A percentile compares a stretch with the other conserved stretches of the same genome.
These are phyloP conservation scores for Oxyteleia sp. DNA, from an alignment of 2,888 invertebrate genomes.

Conservation along the genomic window DNA sequence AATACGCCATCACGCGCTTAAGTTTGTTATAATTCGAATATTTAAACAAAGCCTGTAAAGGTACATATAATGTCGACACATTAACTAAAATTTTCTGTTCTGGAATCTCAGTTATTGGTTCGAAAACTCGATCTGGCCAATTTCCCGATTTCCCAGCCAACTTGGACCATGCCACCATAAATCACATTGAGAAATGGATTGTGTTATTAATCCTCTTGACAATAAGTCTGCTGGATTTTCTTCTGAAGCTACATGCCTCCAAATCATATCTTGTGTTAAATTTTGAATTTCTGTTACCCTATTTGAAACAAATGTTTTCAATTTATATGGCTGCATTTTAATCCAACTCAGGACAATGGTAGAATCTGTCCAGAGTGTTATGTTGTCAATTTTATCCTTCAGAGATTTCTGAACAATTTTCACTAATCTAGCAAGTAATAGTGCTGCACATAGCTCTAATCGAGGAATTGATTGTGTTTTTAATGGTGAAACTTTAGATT, in stretches of 20 bases:
- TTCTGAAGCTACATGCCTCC: conserved; percentile 19
- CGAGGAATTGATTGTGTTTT: conserved; percentile 47
- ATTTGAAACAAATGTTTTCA: conserved; percentile 68
- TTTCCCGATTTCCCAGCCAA: conserved; percentile 3
- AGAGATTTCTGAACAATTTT: conserved; percentile 10
- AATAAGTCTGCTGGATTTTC: conserved; percentile 32
- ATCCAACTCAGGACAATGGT: conserved; percentile 73
- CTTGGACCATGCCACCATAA: conserved; percentile 36
- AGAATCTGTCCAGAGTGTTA: conserved; percentile 67
- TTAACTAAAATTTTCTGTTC: conserved; percentile 7
- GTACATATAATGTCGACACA: background rate
- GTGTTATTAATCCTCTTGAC: conserved; percentile 12
- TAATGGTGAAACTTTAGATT: conserved; percentile 71
- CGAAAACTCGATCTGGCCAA: conserved; percentile 14
- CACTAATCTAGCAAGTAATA: conserved; percentile 33
- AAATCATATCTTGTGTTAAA: conserved; percentile 10
- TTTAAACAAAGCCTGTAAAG: conserved; percentile 5
- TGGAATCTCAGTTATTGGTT: background rate
- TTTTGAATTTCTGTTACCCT: conserved; percentile 63
- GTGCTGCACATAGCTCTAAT: conserved; percentile 39
- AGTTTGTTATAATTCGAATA: conserved; percentile 24
- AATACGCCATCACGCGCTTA: conserved; percentile 36
- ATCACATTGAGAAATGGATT: background rate
- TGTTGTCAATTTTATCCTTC: conserved; percentile 10
- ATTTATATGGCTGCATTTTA: conserved; percentile 30